A percentile compares a stretch with the other conserved stretches of the same genome.
These are phyloP conservation scores for Tympanoctomys barrerae DNA, from an alignment of 2,797 vertebrate genomes.

Conservation along the genomic window DNA sequence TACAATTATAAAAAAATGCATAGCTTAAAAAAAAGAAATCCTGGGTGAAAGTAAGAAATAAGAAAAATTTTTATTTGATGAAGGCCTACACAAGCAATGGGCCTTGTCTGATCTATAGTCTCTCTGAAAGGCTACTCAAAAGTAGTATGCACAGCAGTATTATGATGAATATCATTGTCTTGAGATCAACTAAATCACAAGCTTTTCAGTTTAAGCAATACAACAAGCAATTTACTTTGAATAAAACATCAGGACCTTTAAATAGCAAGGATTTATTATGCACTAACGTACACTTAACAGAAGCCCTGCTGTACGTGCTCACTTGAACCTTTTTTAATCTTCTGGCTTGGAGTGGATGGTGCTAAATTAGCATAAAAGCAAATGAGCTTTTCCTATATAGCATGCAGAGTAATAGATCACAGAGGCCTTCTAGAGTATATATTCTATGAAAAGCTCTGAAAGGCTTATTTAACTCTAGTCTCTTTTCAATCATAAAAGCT, in stretches of 20 bases:
- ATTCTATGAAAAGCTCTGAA: constrained; percentile 5
- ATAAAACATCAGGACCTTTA: constrained; percentile 24
- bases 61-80: neutral
- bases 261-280: constrained; percentile 18
- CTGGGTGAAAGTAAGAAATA: neutral
- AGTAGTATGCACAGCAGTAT: neutral
- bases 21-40: neutral
- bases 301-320: neutral
- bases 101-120: neutral
- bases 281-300: constrained; percentile 5
- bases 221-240: constrained; percentile 1
- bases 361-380: constrained; percentile 39
- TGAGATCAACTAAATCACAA: constrained; percentile 42
- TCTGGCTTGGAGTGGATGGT: neutral
- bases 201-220: constrained; percentile 8
- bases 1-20: no score
- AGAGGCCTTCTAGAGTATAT: neutral
- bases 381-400: neutral
- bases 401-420: neutral
- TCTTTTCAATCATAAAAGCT: constrained; percentile 58
- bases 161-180: neutral
- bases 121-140: neutral
- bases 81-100: neutral
- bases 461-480: constrained; percentile 54
- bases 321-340: constrained; percentile 43